Evolutionary conservation across 2,797 vertebrate genomes (phyloP).

Genomic region (Sebastes reedi): DNA sequence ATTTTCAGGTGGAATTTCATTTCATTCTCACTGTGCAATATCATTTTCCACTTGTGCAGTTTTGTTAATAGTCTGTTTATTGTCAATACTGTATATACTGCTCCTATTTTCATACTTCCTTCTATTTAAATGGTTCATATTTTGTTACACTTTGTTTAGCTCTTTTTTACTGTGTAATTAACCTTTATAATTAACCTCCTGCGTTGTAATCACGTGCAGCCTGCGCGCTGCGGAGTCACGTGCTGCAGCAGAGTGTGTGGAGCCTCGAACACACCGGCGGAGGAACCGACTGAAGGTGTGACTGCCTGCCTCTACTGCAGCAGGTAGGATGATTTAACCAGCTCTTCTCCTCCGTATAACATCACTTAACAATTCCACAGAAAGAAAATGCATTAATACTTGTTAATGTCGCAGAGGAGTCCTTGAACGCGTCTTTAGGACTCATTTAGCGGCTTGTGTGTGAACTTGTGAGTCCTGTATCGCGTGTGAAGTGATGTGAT

Average conservation of each 20-base stretch:
- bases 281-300: neutral
- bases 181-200: neutral
- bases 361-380: rapidly evolving
- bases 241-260: slow-evolving; percentile 6
- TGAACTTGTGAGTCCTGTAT: neutral
- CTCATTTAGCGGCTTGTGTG: neutral
- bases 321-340: slow-evolving; percentile 44
- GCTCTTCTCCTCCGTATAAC: rapidly evolving
- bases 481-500: neutral
- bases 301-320: slow-evolving; percentile 5
- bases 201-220: slow-evolving; percentile 37
- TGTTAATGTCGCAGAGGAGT: neutral
- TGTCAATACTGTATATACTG: too few species aligned
- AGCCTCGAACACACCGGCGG: neutral
- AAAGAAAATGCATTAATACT: rapidly evolving
- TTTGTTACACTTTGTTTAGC: too few species aligned
- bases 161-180: neutral
- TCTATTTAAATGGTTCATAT: too few species aligned
- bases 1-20: too few species aligned
- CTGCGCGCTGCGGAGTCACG: slow-evolving; percentile 45
- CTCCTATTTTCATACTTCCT: too few species aligned
- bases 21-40: too few species aligned
- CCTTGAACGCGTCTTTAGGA: neutral
- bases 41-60: too few species aligned
- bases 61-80: too few species aligned